A percentile compares a stretch with the other conserved stretches of the same genome.
Evolutionary conservation across 1,140 invertebrate genomes (phyloP).

Genomic region (Drosophila athabasca): DNA sequence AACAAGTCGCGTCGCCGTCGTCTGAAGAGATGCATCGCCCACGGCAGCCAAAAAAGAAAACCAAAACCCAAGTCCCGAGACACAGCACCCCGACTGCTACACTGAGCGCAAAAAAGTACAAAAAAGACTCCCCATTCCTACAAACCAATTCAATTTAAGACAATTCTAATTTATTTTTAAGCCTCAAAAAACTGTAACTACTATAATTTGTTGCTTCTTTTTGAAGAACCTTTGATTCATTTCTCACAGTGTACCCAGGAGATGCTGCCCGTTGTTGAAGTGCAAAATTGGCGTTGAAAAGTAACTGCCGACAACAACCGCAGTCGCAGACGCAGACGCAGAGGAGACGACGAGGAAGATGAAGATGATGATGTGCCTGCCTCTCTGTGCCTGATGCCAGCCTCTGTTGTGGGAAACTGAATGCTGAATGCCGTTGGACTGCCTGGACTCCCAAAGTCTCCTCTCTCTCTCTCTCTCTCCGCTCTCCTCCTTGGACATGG

Average conservation of each 20-base stretch:
- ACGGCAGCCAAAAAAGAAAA: constrained; percentile 61
- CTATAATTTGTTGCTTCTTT: no score
- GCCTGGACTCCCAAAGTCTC: constrained; percentile 3
- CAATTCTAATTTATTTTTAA: no score
- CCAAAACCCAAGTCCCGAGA: constrained; percentile 8
- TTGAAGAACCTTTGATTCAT: no score
- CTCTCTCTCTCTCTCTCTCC: constrained; percentile 15
- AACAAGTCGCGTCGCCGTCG: constrained; percentile 79
- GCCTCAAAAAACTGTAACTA: no score
- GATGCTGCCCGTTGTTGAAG: constrained; percentile 59
- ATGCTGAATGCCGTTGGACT: constrained; percentile 11
- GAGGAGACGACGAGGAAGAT: constrained; percentile 24
- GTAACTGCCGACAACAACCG: constrained; percentile 66
- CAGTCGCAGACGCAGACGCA: neutral
- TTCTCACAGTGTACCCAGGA: constrained; percentile 20
- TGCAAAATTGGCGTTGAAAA: constrained; percentile 78
- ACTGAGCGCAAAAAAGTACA: constrained; percentile 7
- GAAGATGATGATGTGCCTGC: no score
- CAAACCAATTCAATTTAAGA: no score
- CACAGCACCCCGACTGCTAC: constrained; percentile 3
- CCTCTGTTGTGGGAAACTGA: constrained; percentile 1
- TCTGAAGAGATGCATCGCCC: constrained; percentile 73
- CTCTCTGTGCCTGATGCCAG: neutral
- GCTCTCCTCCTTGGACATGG: constrained; percentile 25
- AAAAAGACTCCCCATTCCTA: no score